Base-by-base conservation (phyloP, 2,888 invertebrate genomes). In the Chrysodeixis includens region DNA sequence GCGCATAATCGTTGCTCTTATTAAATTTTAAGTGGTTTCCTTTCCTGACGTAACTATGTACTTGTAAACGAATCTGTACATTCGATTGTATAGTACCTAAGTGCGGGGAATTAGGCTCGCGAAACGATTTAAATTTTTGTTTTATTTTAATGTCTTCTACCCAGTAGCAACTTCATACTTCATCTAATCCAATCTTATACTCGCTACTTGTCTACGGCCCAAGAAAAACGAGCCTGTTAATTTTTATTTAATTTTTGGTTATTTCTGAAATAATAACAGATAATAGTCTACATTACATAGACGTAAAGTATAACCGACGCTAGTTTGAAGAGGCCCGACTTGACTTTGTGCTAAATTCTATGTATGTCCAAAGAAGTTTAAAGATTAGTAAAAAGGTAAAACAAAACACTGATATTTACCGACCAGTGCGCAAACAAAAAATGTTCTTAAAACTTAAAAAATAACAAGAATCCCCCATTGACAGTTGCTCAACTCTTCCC, bases 1-100 rank as follows among this genome's bases (percentile, higher is more conserved):
- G 86, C 81, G 71, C 90, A 91, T 94, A 95, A 95, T 95, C 90
- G 93, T 90, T 85, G 90, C 88, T 92, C 93, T 92, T 94, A 94
- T 93, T 94, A 95, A 93, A 94, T 89, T 92, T 89, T 92, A 93
- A 94, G 90, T 93, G 90, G 90, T 89, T 90, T 87, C 91, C 90
- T 91, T 93, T 90, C 88, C 90, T 88, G 79, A 86, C 83, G 86
- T 85, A 85, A 86, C 89, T 82, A 79, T 86, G 74, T 78, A 77
- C 69, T 67, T 80, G 83, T 88, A 87, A 82, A 89, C 80, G 82
- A 84, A 83, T 86, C 85, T 84, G 82, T 72, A 68, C 76, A 75
- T 84, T 84, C 82, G 82, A 84, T 83, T 78, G 78, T 83, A 83
- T 83, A 65, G 64, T 52, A 40, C 32, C 59, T 16, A 4, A 0